These are phyloP conservation scores for Anas georgica DNA, from an alignment of 2,797 vertebrate genomes.

Conservation along the genomic window DNA sequence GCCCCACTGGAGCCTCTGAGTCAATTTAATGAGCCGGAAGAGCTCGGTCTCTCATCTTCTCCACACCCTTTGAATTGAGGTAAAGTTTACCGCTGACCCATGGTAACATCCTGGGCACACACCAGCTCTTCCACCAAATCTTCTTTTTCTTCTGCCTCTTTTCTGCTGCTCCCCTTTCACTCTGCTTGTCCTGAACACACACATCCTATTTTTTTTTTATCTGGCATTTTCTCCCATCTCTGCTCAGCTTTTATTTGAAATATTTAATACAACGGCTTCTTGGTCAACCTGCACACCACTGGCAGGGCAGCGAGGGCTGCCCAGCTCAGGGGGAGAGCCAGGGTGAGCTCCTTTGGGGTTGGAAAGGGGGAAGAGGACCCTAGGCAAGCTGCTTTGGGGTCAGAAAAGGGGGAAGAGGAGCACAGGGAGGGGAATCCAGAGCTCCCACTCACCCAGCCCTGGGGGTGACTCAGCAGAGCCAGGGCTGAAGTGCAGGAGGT, in stretches of 20 bases:
- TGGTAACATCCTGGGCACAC: background rate
- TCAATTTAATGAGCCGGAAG: background rate
- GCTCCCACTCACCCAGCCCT: background rate
- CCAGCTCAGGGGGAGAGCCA: background rate
- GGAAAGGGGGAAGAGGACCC: background rate
- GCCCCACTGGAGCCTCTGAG: background rate
- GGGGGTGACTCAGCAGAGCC: background rate
- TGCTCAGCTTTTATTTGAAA: no score
- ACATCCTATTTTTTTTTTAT: no score
- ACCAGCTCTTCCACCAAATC: background rate
- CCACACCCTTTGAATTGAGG: no score
- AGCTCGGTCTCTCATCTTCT: background rate
- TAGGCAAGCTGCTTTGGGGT: background rate
- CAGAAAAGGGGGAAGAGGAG: background rate
- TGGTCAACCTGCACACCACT: rapidly evolving
- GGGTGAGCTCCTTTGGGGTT: background rate
- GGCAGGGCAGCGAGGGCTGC: background rate
- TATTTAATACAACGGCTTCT: background rate
- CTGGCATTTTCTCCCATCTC: background rate
- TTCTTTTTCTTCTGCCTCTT: background rate
- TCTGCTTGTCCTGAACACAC: background rate
- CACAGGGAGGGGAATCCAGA: background rate
- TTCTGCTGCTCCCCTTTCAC: background rate
- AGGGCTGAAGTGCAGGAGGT: background rate
- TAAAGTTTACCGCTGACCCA: background rate